Evolutionary conservation across 1,140 invertebrate species (phyloP).

Genomic region (Orius insidiosus): DNA sequence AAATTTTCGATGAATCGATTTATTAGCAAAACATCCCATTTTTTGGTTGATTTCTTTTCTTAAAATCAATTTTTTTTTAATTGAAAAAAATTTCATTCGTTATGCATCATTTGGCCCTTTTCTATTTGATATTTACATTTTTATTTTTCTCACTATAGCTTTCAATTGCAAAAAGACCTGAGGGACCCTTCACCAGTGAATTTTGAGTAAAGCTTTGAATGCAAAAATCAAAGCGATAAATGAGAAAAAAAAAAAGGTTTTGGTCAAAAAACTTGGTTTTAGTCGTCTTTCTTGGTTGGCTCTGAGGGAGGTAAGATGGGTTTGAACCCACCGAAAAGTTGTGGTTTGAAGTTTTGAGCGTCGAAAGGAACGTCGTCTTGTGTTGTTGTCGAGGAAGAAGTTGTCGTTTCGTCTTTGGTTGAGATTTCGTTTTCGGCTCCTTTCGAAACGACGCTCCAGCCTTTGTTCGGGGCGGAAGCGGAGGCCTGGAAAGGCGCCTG

Average conservation of each 20-base stretch:
- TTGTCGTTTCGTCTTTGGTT: constrained; percentile 13
- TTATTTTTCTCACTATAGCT: neutral
- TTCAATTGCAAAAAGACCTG: neutral
- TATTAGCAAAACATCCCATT: too few species aligned
- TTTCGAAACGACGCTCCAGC: constrained; percentile 41
- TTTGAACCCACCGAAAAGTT: constrained; percentile 47
- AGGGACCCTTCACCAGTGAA: neutral
- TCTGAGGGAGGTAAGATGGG: constrained; percentile 29
- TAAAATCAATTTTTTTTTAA: too few species aligned
- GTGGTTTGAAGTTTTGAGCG: constrained; percentile 47
- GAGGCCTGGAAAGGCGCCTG: constrained; percentile 53
- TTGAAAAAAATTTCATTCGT: too few species aligned
- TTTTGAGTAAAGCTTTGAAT: neutral
- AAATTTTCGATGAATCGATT: too few species aligned
- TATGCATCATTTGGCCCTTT: too few species aligned
- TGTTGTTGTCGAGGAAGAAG: constrained; percentile 5
- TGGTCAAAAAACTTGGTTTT: neutral
- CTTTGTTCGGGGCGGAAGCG: constrained; percentile 36
- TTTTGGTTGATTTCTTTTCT: too few species aligned
- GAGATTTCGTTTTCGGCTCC: constrained; percentile 24
- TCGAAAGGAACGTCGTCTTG: constrained; percentile 30
- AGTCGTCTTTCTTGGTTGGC: constrained; percentile 1
- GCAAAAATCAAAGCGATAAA: too few species aligned
- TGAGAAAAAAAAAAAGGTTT: neutral
- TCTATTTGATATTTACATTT: too few species aligned